A percentile compares a stretch with the other conserved stretches of the same genome.
These are phyloP conservation scores for Agriotes lineatus DNA, from an alignment of 2,888 invertebrate species.

Conservation along the genomic window DNA sequence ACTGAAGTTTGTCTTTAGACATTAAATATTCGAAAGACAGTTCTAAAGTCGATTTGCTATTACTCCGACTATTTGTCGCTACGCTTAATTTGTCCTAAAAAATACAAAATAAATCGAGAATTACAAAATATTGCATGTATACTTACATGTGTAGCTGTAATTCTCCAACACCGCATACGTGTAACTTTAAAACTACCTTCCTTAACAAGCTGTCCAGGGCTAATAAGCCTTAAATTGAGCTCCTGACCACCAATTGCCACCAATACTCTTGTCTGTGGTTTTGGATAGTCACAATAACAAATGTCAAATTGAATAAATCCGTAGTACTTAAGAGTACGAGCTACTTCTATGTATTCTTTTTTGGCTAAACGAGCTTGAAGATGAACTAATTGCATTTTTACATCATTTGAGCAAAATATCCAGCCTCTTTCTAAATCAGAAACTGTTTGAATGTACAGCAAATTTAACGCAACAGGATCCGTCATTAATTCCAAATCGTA, in stretches of 20 bases:
- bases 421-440: slow-evolving; percentile 90
- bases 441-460: slow-evolving; percentile 89
- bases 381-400: slow-evolving; percentile 73
- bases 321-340: slow-evolving; percentile 87
- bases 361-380: slow-evolving; percentile 85
- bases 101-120: too few species aligned
- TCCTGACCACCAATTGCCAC: slow-evolving; percentile 91
- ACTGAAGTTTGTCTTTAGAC: slow-evolving; percentile 90
- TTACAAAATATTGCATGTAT: not conserved
- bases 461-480: slow-evolving; percentile 85
- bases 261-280: slow-evolving; percentile 74
- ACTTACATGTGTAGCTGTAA: slow-evolving; percentile 84
- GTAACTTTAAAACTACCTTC: slow-evolving; percentile 95
- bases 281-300: slow-evolving; percentile 83
- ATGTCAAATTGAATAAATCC: slow-evolving; percentile 87
- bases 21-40: slow-evolving; percentile 96
- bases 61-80: slow-evolving; percentile 55
- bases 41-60: slow-evolving; percentile 74
- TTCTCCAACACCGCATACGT: slow-evolving; percentile 97
- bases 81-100: slow-evolving; percentile 55
- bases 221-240: slow-evolving; percentile 77
- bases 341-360: slow-evolving; percentile 89
- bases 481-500: slow-evolving; percentile 87
- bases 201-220: slow-evolving; percentile 72
- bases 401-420: slow-evolving; percentile 81